These are phyloP conservation scores for Trichoplax adhaerens DNA, from an alignment of 37 sponge, comb jelly and placozoan genomes.

Conservation along the genomic window DNA sequence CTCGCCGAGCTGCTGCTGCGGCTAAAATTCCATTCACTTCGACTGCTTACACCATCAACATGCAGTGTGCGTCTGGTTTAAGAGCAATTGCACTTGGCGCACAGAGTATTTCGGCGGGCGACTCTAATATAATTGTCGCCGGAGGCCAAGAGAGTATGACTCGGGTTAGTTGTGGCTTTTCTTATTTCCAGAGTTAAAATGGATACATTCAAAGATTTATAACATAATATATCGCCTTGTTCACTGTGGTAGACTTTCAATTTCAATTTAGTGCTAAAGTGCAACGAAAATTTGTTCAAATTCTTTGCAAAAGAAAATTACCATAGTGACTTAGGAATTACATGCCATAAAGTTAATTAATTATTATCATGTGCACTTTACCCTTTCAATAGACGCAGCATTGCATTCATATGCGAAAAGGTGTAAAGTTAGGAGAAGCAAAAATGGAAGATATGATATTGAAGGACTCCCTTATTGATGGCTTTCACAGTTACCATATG, in stretches of 20 bases:
- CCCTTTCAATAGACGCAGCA: slow-evolving; percentile 44
- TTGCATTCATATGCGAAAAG: slow-evolving; percentile 43
- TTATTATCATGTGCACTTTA: neutral
- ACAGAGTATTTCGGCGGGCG: slow-evolving; percentile 52
- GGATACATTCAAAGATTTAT: too few species aligned
- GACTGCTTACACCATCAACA: slow-evolving; percentile 66
- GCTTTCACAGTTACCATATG: slow-evolving; percentile 71
- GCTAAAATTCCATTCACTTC: slow-evolving; percentile 68
- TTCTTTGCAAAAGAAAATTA: too few species aligned
- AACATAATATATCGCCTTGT: too few species aligned
- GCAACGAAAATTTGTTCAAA: too few species aligned
- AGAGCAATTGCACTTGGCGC: slow-evolving; percentile 50
- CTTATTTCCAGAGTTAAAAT: too few species aligned
- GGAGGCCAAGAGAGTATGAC: slow-evolving; percentile 97
- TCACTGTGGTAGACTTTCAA: too few species aligned
- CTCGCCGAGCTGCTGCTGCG: slow-evolving; percentile 69
- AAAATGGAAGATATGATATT: slow-evolving; percentile 56
- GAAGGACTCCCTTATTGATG: slow-evolving; percentile 55
- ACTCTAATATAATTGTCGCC: slow-evolving; percentile 55
- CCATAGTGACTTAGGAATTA: too few species aligned
- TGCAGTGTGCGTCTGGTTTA: slow-evolving; percentile 92
- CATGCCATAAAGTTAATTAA: too few species aligned
- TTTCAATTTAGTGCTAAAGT: too few species aligned
- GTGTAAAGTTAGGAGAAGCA: slow-evolving; percentile 53
- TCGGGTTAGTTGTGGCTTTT: slow-evolving; percentile 15